Conservation (phyloP, 2,113 vertebrate genomes). For the Heloderma charlesbogerti region DNA sequence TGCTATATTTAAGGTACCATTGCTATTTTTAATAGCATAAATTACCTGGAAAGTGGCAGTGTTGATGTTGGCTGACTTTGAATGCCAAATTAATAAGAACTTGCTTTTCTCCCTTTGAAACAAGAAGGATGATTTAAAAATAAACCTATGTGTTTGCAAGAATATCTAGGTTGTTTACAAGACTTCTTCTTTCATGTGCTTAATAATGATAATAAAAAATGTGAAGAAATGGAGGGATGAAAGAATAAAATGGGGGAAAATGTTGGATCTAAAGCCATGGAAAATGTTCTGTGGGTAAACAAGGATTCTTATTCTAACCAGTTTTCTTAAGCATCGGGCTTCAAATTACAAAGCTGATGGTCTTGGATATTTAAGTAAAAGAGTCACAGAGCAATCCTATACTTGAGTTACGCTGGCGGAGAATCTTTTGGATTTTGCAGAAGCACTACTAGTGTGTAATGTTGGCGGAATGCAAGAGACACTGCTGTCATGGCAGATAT, state of each 20-base stretch:
- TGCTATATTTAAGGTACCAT: background rate
- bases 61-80: constrained; percentile 20
- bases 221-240: background rate
- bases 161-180: background rate
- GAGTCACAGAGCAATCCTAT: background rate
- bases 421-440: no score
- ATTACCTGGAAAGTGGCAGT: constrained; percentile 18
- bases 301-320: background rate
- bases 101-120: constrained; percentile 24
- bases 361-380: background rate
- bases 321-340: background rate
- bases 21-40: constrained; percentile 35
- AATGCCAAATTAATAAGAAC: constrained; percentile 6
- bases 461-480: no score
- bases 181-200: background rate
- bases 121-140: constrained; percentile 11
- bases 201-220: constrained; percentile 4
- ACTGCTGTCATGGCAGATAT: no score
- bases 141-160: background rate
- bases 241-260: background rate
- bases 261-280: background rate
- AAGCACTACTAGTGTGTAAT: no score
- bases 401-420: background rate
- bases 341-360: background rate
- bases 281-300: background rate